Conservation (phyloP, 2,888 invertebrate genomes). For the Eupithecia centaureata region DNA sequence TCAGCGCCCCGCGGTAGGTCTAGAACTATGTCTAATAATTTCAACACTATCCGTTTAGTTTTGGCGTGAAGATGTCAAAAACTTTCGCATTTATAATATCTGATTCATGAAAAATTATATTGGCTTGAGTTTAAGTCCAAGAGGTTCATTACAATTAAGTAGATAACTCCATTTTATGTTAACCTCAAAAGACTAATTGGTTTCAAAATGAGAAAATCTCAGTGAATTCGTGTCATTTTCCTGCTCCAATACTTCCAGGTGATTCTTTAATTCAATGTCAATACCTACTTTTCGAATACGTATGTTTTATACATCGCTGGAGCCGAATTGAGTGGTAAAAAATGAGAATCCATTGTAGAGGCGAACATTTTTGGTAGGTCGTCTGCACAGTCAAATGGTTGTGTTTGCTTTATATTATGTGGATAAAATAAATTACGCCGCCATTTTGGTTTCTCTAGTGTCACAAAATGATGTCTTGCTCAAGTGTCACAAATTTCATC, state of each 20-base stretch:
- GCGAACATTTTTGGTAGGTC: conserved; percentile 58
- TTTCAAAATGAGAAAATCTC: neutral
- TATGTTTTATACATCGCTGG: conserved; percentile 58
- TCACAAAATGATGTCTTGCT: conserved; percentile 35
- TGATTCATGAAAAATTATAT: no score
- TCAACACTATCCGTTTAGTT: no score
- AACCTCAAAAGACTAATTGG: neutral
- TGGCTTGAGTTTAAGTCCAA: neutral
- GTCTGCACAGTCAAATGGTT: conserved; percentile 57
- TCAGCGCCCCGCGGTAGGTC: no score
- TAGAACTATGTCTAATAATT: no score
- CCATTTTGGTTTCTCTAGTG: conserved; percentile 58
- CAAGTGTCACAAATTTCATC: no score
- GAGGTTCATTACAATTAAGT: neutral
- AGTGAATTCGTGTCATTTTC: conserved; percentile 11
- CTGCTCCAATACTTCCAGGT: conserved; percentile 25
- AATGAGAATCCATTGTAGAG: conserved; percentile 66
- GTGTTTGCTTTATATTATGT: conserved; percentile 57
- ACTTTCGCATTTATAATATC: no score
- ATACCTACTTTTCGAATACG: conserved; percentile 46
- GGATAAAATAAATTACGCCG: conserved; percentile 49
- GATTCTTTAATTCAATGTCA: conserved; percentile 36
- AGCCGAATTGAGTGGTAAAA: conserved; percentile 50
- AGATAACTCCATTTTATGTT: neutral
- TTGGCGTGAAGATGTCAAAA: no score